Conservation (phyloP, 2,888 invertebrate species). For the Drosophila monieri region DNA sequence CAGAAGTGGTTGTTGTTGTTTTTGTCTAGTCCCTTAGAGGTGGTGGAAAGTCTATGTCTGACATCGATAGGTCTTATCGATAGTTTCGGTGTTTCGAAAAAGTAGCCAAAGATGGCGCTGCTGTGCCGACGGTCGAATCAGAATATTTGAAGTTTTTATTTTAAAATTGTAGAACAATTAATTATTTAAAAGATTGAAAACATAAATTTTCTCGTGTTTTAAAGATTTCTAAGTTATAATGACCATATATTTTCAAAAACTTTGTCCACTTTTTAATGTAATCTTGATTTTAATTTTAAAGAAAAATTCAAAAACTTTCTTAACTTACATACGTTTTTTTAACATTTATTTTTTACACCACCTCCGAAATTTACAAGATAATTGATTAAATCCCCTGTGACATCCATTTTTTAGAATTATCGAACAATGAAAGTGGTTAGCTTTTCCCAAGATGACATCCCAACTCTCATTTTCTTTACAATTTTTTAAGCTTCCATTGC, state of each 20-base stretch:
- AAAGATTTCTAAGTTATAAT: too few species aligned
- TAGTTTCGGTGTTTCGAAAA: neutral
- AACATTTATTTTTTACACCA: neutral
- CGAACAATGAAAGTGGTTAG: slow-evolving; percentile 17
- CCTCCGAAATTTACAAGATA: neutral
- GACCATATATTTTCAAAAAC: too few species aligned
- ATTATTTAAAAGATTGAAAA: neutral
- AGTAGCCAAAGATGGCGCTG: neutral
- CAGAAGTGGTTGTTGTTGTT: slow-evolving; percentile 22
- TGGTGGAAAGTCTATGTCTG: neutral
- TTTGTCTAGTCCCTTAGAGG: slow-evolving; percentile 4
- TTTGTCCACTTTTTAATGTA: too few species aligned
- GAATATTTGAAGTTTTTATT: neutral
- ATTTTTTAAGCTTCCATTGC: neutral
- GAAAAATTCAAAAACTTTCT: neutral
- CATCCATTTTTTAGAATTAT: slow-evolving; percentile 12
- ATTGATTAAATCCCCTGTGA: slow-evolving; percentile 11
- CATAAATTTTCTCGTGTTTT: too few species aligned
- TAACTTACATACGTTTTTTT: neutral
- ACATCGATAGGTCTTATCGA: neutral
- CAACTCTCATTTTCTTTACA: neutral
- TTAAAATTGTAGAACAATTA: neutral
- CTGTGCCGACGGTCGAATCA: neutral
- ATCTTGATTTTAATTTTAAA: neutral
- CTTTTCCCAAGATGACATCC: slow-evolving; percentile 25